Evolutionary conservation across 2,888 invertebrate species (phyloP), one percentile per base, ranked within the genome.

Genomic region (Herminia tarsipennalis): DNA sequence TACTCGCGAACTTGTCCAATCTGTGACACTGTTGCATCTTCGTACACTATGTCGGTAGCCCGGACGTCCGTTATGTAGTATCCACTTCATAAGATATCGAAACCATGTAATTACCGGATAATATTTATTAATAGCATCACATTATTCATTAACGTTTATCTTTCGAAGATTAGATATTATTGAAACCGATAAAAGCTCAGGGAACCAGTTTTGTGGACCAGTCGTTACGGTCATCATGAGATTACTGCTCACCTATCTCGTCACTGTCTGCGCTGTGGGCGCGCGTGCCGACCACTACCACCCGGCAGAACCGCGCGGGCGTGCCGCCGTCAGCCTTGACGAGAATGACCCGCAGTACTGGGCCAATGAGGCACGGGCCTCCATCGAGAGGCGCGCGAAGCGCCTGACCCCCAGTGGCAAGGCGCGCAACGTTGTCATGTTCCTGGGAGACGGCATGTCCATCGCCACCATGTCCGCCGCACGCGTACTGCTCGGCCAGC

Each of bases 381-480:
- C 35, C 10, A 25, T 36, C 17, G 10, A 76, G 2, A 86, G 72
- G 2, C 76, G 93, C 24, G 60, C 70, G 4, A 66, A 75, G 34
- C 86, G 92, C n/a, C 30, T 38, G 5, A 43, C 44, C 5, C 51
- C 42, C 35, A 12, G 20, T 22, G 16, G 41, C 39, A 61, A 85
- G 50, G 85, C 81, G 21, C 74, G 76, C 34, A 95, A 95, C 79
- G 84, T 95, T 5, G 94, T 96, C 33, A 84, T 95, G 76, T 95
- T 95, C 77, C 78, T 96, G 46, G 96, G 95, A 3, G 96, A 96
- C 77, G 96, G 95, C 28, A 95, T 96, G 95, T 94, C 95, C 12
- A 81, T 95, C 33, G 89, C 94, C 1, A 95, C 95, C 2, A 81
- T 95, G 37, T 92, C 94, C 3, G 95, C 94, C 0, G 92, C 94